These are phyloP conservation scores for Phrixothrix hirtus DNA, from an alignment of 2,888 invertebrate species.

Conservation along the genomic window DNA sequence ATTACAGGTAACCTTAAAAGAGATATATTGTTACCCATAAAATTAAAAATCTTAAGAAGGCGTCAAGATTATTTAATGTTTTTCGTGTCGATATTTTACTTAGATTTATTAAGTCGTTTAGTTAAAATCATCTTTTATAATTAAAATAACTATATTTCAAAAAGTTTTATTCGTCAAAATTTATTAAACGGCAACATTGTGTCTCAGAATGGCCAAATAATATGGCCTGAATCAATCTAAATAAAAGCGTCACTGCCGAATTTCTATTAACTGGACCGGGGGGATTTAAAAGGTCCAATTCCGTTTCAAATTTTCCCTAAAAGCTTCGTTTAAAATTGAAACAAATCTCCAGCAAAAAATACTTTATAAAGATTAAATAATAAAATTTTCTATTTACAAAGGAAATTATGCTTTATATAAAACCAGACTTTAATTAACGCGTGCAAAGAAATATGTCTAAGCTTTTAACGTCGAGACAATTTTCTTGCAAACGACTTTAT, in stretches of 20 bases:
- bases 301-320: constrained; percentile 7
- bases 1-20: constrained; percentile 14
- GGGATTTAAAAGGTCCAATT: constrained; percentile 12
- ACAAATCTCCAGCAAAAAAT: too few relatives aligned
- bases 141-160: too few relatives aligned
- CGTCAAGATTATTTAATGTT: constrained; percentile 11
- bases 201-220: not conserved
- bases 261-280: constrained; percentile 10
- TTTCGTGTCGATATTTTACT: constrained; percentile 24
- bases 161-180: too few relatives aligned
- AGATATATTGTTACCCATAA: constrained; percentile 7
- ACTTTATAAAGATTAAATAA: too few relatives aligned
- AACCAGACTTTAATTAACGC: not conserved
- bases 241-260: constrained; percentile 9
- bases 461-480: constrained; percentile 25
- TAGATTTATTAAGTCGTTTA: too few relatives aligned
- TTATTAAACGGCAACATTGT: too few relatives aligned
- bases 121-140: too few relatives aligned
- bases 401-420: too few relatives aligned
- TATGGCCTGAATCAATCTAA: constrained; percentile 12
- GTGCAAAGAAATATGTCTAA: not conserved
- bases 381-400: too few relatives aligned
- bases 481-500: constrained; percentile 30
- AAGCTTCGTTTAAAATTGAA: constrained; percentile 15
- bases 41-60: constrained; percentile 7